Evolutionary conservation across 2,888 invertebrate genomes (phyloP).

Genomic region (Steinernema carpocapsae): DNA sequence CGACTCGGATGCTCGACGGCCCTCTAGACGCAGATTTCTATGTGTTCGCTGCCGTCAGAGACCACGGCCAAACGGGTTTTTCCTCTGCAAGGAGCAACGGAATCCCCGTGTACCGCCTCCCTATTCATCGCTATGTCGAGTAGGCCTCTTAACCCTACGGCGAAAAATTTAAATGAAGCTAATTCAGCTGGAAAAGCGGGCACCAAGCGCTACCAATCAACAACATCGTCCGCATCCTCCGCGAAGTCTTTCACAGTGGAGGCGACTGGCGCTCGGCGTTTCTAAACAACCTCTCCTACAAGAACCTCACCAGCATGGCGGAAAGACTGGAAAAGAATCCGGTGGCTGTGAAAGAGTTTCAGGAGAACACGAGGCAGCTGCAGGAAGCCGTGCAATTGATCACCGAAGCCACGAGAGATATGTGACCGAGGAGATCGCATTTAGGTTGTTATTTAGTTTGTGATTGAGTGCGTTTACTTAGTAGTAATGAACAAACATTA

Average conservation of each 20-base stretch:
- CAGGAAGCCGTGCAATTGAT: background rate
- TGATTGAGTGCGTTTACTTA: conserved; percentile 50
- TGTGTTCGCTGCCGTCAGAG: conserved; percentile 53
- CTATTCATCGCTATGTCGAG: conserved; percentile 57
- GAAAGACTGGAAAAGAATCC: background rate
- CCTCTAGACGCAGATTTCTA: conserved; percentile 56
- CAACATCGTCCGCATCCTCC: conserved; percentile 51
- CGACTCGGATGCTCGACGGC: conserved; percentile 57
- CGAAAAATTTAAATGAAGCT: background rate
- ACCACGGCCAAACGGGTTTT: conserved; percentile 48
- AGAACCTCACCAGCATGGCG: background rate
- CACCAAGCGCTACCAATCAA: conserved; percentile 53
- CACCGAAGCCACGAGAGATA: background rate
- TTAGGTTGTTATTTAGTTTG: conserved; percentile 34
- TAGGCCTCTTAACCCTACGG: conserved; percentile 36
- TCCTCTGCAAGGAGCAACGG: conserved; percentile 48
- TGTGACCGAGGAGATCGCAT: background rate
- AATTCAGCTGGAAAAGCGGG: conserved; percentile 58
- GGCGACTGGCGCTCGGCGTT: conserved; percentile 63
- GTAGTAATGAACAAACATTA: conserved; percentile 10
- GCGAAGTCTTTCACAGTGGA: conserved; percentile 46
- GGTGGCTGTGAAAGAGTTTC: background rate
- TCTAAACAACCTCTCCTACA: conserved; percentile 47
- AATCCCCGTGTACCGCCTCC: conserved; percentile 53
- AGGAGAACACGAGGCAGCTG: background rate